Base-by-base conservation (phyloP, 1,140 invertebrate genomes). In the Scaptomyza pallida region DNA sequence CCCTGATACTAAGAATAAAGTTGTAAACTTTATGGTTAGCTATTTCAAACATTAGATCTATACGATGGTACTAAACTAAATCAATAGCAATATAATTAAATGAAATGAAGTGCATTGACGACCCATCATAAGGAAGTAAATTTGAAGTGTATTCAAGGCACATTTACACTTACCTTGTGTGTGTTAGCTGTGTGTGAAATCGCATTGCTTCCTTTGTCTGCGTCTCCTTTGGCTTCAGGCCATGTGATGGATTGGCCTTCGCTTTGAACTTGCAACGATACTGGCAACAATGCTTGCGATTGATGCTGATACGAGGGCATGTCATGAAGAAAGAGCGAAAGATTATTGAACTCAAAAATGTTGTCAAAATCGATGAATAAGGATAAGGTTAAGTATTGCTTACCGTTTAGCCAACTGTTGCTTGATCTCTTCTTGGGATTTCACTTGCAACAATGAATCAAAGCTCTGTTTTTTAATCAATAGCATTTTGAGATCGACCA, bases 91-190 rank as follows among this genome's bases (percentile, higher is more conserved):
- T 23, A 23, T 3, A 23, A 2, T 26, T 26, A 26, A 5, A 5
- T 30, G 8, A 0, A 30, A 8, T 30, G 1, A 9, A 30, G 26
- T 30, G 26, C 9, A 9, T n/a, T n/a, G 12, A 12, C 8, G n/a
- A 12, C 33, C 33, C 33, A 12, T 6, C 33, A 12, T n/a, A 37
- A 37, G 33, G 33, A 37, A 37, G 33, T 4, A 12, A 37, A 37
- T 37, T 37, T n/a, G n/a, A 37, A 35, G 33, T 35, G 33, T 12
- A 12, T 5, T 9, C 33, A 13, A 52, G 5, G 5, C 23, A 6
- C 5, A 26, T 6, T 26, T 26, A 61, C 48, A 71, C 68, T 61
- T 64, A 70, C 67, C n/a, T 35, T 33, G 44, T 47, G 45, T 12
- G 17, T 17, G 17, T 30, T 5, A 4, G 37, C 12, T 8, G 12